Base-by-base conservation (phyloP, 1,140 invertebrate species). In the Metopolophium dirhodum region DNA sequence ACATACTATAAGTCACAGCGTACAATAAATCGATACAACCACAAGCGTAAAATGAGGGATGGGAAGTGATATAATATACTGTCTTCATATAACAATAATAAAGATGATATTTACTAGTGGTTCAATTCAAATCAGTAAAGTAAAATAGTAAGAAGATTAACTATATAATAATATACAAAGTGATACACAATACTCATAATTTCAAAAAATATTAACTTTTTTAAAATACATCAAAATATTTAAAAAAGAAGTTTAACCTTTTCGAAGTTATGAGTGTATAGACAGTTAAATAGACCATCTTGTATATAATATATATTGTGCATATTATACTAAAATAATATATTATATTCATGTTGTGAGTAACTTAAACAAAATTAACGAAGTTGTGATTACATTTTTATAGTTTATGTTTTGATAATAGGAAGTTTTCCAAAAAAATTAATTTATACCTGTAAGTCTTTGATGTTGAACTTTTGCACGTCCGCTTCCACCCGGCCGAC, bases 401-500 rank as follows among this genome's bases (percentile, higher is more conserved):
- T 30, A 61, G 3, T 61, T 61, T 30, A 30, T 61, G 7, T n/a
- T 7, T 68, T 68, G 30, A 68, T 68, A n/a, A 68, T 68, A n/a
- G 4, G 6, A 30, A n/a, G 30, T 68, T 68, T 18, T 14, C 30
- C 30, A 68, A 18, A 61, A 11, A 68, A 68, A 77, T 18, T 7
- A 18, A 77, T 57, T 94, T 94, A 94, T 94, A 96, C 96, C 95
- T 98, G 97, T 91, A 99, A 95, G 95, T 99, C 98, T 95, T 97
- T 96, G 87, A 99, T 97, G 94, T 97, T 97, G 94, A 98, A 96
- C 95, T 97, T 98, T 94, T 98, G 97, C 68, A 97, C 96, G 94
- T 97, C 97, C 2, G 97, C 97, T 94, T 96, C 96, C 20, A 98
- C 98, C 94, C 97, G 96, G 30, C 98, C 98, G 88, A 99, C 98